Conservation (phyloP, 2,888 invertebrate genomes). For the Stegana nigrithorax region DNA sequence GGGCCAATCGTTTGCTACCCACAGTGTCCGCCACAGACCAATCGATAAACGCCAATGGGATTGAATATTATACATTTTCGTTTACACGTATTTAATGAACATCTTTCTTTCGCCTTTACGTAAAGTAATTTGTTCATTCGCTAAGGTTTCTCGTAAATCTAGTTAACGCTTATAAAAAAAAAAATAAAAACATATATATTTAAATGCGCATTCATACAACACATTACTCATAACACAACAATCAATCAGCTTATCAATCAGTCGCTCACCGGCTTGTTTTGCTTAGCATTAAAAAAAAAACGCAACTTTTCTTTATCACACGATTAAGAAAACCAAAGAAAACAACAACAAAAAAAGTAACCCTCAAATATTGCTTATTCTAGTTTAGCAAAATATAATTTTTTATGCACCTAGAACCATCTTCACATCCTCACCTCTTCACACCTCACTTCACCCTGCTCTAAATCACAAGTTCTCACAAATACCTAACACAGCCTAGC, state of each 20-base stretch:
- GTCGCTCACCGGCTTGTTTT: not conserved
- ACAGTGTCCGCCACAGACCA: no score
- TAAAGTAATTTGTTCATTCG: constrained; percentile 64
- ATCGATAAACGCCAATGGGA: no score
- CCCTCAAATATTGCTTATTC: not conserved
- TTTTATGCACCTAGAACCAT: not conserved
- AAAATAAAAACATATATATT: not conserved
- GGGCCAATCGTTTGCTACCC: constrained; percentile 32
- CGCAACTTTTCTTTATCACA: not conserved
- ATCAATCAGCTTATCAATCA: not conserved
- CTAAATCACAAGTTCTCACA: not conserved
- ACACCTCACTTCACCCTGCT: not conserved
- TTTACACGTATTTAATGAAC: constrained; percentile 70
- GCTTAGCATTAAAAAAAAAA: not conserved
- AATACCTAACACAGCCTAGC: constrained; percentile 27
- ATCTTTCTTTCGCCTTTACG: constrained; percentile 60
- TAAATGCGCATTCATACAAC: not conserved
- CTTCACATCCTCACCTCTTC: not conserved
- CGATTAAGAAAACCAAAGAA: no score
- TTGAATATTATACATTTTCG: constrained; percentile 71
- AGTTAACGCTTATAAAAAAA: not conserved
- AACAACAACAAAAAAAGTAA: not conserved
- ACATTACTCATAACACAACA: not conserved
- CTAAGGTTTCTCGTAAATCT: constrained; percentile 31
- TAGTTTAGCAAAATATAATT: not conserved